Evolutionary conservation across 2,888 invertebrate species (phyloP).

Genomic region (Drepana falcataria): DNA sequence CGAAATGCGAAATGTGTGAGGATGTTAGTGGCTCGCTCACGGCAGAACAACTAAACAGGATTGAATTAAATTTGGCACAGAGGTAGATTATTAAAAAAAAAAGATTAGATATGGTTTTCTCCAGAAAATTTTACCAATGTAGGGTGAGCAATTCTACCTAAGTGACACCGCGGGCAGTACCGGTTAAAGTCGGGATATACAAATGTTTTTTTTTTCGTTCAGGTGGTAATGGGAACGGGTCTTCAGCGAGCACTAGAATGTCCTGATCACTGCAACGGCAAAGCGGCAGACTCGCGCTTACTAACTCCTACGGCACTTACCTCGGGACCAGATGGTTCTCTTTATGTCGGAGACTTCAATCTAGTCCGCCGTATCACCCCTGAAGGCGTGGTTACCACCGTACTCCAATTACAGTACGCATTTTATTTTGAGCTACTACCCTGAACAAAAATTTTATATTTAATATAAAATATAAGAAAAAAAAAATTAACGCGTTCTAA

Average conservation of each 20-base stretch:
- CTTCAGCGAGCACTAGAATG: conserved; percentile 91
- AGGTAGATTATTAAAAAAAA: no score
- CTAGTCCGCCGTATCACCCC: conserved; percentile 93
- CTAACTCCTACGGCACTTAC: conserved; percentile 96
- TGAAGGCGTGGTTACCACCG: conserved; percentile 92
- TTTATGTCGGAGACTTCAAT: conserved; percentile 98
- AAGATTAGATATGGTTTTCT: no score
- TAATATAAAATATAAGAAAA: not conserved
- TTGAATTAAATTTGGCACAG: no score
- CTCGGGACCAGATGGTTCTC: conserved; percentile 96
- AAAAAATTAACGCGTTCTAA: not conserved
- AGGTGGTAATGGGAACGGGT: conserved; percentile 95
- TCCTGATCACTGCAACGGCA: conserved; percentile 90
- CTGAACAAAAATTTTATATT: not conserved
- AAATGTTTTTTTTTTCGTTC: conserved; percentile 45
- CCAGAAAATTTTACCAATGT: no score
- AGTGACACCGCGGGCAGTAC: no score
- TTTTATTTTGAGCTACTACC: not conserved
- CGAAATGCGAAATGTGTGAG: no score
- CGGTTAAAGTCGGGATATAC: no score
- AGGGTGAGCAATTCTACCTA: no score
- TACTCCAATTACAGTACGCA: conserved; percentile 89
- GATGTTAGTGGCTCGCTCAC: no score
- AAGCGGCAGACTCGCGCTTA: conserved; percentile 91
- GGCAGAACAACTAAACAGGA: no score